Evolutionary conservation across 2,888 invertebrate genomes (phyloP).

Genomic region (Acrocyrtus sp.): DNA sequence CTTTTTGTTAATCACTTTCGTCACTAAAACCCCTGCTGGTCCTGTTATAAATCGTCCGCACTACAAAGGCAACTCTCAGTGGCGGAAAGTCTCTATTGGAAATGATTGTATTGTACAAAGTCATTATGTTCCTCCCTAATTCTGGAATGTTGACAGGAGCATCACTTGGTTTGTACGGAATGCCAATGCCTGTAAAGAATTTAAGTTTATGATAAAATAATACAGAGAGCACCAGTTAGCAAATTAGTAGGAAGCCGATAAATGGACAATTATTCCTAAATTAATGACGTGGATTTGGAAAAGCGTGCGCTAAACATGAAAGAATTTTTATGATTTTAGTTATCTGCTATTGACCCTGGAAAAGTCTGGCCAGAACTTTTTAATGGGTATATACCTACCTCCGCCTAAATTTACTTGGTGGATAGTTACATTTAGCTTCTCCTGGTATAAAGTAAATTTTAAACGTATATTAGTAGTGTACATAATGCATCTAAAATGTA

Average conservation of each 20-base stretch:
- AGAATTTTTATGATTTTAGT: too few species aligned
- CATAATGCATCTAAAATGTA: not conserved
- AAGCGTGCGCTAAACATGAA: too few species aligned
- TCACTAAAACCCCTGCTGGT: conserved; percentile 23
- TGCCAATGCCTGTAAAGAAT: conserved; percentile 28
- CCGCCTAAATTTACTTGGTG: conserved; percentile 31
- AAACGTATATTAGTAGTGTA: not conserved
- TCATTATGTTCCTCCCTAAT: not conserved
- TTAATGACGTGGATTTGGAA: too few species aligned
- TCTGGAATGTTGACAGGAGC: not conserved
- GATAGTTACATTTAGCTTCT: conserved; percentile 8
- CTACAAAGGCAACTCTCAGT: conserved; percentile 23
- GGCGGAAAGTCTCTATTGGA: not conserved
- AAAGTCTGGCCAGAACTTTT: too few species aligned
- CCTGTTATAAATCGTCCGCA: conserved; percentile 39
- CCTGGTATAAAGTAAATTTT: conserved; percentile 2
- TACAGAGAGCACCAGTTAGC: too few species aligned
- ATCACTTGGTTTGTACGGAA: conserved; percentile 34
- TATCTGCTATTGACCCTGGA: too few species aligned
- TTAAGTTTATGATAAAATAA: not conserved
- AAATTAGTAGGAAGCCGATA: too few species aligned
- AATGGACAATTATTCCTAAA: too few species aligned
- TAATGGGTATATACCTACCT: conserved; percentile 31
- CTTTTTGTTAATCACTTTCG: conserved; percentile 29
- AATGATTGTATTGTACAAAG: not conserved